Percentiles rank a stretch among this genome's conserved stretches.
Conservation (phyloP, 2,113 vertebrate genomes). For the Saccopteryx bilineata region DNA sequence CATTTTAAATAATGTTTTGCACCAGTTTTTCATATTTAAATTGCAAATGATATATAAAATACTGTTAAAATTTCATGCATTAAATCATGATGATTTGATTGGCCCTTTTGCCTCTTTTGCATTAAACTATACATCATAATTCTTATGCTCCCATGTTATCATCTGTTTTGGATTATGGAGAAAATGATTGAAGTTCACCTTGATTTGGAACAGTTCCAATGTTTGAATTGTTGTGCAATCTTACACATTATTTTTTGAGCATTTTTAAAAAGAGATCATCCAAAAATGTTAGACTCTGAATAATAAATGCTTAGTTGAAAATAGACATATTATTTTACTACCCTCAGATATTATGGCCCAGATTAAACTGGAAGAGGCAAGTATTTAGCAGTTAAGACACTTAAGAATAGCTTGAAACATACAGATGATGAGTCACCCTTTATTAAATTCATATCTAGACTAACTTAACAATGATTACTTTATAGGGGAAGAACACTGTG, state of each 20-base stretch:
- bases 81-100: slow-evolving; percentile 43
- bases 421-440: neutral
- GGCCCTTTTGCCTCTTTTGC: slow-evolving; percentile 37
- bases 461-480: neutral
- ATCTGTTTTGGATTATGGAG: slow-evolving; percentile 64
- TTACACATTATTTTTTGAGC: neutral
- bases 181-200: slow-evolving; percentile 67
- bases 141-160: slow-evolving; percentile 26
- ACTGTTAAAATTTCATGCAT: neutral
- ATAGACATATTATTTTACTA: slow-evolving; percentile 20
- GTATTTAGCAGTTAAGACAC: neutral
- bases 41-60: neutral
- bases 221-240: slow-evolving; percentile 13
- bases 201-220: slow-evolving; percentile 61
- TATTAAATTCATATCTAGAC: neutral
- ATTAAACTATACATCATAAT: slow-evolving; percentile 54
- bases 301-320: slow-evolving; percentile 2
- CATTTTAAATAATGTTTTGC: neutral
- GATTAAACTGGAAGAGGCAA: neutral
- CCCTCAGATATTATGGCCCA: neutral
- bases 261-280: neutral
- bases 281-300: slow-evolving; percentile 48
- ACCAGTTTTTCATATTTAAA: neutral
- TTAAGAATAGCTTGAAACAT: neutral
- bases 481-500: neutral